Evolutionary conservation across 2,888 invertebrate species (phyloP), one percentile per base, ranked within the genome.

Genomic region (Spisula subtruncata): DNA sequence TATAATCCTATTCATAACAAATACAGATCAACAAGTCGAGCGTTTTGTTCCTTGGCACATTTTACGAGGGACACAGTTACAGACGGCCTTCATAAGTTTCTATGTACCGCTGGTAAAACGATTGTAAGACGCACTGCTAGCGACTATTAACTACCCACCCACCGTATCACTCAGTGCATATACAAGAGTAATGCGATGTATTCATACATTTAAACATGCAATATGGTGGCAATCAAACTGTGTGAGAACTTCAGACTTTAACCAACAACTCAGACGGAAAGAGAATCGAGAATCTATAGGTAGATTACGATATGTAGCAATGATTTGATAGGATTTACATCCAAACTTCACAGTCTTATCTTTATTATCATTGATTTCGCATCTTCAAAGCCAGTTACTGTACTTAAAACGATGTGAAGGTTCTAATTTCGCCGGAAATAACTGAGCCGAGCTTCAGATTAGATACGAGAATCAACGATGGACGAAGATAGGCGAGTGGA

Each of bases 321-420:
- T 71, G 75, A n/a, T 66, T 83, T 51, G 25, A 75, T 51, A 60
- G 75, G 32, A 51, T 84, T 51, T 10, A 80, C 51, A 80, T 25
- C 80, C 48, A 25, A 85, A n/a, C 41, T 54, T 29, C n/a, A 18
- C 0, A n/a, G 80, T 86, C 46, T 85, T 88, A 88, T 88, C 88
- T 51, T 8, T n/a, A 10, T 29, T 81, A 88, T 88, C 84, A 46
- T 32, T 41, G 51, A 84, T 81, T 88, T 88, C 81, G 85, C 84
- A 84, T 54, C 88, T 85, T 84, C 85, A 81, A 83, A 84, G 88
- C 83, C 51, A 87, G 75, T 71, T 81, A 66, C 60, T 20, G 75
- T 82, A 81, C 82, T 81, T 86, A 60, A 54, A 82, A 75, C 82
- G 71, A n/a, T 82, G 82, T 79, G 41, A 54, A 5, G 79, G 32